Percentiles rank a stretch among this genome's conserved stretches.
These are phyloP conservation scores for Timema cristinae DNA, from an alignment of 2,888 invertebrate genomes.

Conservation along the genomic window DNA sequence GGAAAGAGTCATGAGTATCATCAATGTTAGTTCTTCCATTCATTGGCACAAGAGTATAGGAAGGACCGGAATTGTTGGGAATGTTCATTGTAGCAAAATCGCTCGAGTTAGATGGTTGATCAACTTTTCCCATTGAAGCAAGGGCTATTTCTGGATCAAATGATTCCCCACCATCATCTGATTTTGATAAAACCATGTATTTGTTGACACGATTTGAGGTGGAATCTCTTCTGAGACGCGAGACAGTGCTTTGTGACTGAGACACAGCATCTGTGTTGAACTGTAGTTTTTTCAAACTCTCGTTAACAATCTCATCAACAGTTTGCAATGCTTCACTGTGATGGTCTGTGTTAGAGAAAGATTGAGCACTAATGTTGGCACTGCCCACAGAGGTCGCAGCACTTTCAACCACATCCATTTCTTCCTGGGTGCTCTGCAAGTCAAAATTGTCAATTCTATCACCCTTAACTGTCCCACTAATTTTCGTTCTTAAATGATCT, in stretches of 20 bases:
- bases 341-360: constrained; percentile 19
- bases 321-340: constrained; percentile 22
- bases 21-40: no score
- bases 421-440: neutral
- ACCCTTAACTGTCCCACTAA: neutral
- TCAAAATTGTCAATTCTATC: constrained; percentile 8
- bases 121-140: constrained; percentile 21
- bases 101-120: neutral
- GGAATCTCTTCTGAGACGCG: neutral
- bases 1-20: no score
- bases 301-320: constrained; percentile 30
- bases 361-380: neutral
- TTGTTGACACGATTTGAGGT: no score
- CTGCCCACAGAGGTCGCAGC: neutral
- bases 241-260: neutral
- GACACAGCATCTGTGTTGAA: neutral
- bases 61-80: no score
- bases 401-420: constrained; percentile 2
- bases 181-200: no score
- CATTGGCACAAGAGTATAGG: no score
- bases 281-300: constrained; percentile 27
- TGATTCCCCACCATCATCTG: constrained; percentile 11
- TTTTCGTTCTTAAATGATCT: neutral
- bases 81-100: no score
- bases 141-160: constrained; percentile 27